These are phyloP conservation scores for Cochlearius cochlearius DNA, from an alignment of 2,113 vertebrate genomes.

Conservation along the genomic window DNA sequence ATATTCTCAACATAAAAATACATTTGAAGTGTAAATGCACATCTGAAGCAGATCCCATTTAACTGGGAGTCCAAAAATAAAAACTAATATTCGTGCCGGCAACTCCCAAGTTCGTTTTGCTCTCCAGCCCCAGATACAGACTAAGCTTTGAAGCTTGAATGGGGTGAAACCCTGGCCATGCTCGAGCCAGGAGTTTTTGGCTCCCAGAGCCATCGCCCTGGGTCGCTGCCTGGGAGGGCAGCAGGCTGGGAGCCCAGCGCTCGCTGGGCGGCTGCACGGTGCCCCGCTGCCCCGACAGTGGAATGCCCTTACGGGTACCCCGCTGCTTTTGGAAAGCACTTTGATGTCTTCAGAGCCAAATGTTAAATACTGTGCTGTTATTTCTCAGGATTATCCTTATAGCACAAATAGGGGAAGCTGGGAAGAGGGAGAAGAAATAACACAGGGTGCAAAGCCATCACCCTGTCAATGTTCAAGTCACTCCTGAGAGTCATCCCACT, in stretches of 20 bases:
- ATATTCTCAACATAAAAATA: background rate
- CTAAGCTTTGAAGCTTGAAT: background rate
- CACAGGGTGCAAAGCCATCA: background rate
- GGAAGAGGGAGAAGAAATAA: background rate
- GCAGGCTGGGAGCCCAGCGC: background rate
- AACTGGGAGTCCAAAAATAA: background rate
- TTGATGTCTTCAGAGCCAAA: constrained; percentile 16
- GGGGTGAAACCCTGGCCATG: background rate
- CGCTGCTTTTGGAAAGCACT: background rate
- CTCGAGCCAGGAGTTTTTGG: background rate
- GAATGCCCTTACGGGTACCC: background rate
- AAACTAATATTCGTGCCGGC: background rate
- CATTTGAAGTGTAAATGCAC: background rate
- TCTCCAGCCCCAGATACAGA: background rate
- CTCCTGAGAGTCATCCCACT: background rate
- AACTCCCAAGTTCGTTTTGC: background rate
- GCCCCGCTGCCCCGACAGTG: fast-evolving
- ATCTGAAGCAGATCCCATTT: background rate
- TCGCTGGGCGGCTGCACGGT: background rate
- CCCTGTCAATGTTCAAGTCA: background rate
- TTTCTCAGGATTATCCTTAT: background rate
- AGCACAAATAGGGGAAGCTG: background rate
- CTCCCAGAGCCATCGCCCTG: background rate
- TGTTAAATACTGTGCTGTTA: background rate
- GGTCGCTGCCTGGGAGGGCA: background rate